phyloP scores from a whole-genome alignment of 2,797 vertebrate species.

The Monodelphis domestica region DNA sequence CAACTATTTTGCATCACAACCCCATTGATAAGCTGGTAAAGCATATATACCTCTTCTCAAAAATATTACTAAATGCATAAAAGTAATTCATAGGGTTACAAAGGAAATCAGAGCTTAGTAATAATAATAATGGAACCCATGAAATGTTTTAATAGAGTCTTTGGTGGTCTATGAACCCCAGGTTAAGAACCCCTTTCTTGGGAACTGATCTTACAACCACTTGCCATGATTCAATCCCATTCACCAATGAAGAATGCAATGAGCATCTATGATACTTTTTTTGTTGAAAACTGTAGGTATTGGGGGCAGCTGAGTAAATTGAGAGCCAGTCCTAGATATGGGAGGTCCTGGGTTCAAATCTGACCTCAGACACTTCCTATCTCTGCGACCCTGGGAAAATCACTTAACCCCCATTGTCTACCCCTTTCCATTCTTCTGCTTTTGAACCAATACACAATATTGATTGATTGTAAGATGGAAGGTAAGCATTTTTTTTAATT shows the following conservation, averaged over 20 bases:
- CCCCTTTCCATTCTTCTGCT: too few relatives aligned
- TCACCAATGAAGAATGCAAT: background rate
- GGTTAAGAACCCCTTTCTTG: background rate
- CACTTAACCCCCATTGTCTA: too few relatives aligned
- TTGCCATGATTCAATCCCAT: too few relatives aligned
- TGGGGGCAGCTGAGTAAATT: too few relatives aligned
- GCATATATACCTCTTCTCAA: background rate
- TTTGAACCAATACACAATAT: too few relatives aligned
- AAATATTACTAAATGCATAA: background rate
- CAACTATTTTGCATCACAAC: background rate
- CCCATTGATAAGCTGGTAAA: background rate
- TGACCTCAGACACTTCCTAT: too few relatives aligned
- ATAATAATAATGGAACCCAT: background rate
- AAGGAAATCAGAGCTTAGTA: background rate
- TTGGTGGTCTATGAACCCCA: background rate
- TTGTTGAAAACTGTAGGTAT: background rate
- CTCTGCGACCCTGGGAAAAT: too few relatives aligned
- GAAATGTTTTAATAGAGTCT: background rate
- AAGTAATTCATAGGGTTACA: background rate
- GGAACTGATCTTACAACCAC: background rate
- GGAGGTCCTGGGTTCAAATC: too few relatives aligned
- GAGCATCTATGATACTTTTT: too few relatives aligned
- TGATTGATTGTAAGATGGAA: too few relatives aligned
- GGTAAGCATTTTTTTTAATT: too few relatives aligned
- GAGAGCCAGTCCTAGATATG: too few relatives aligned